A percentile compares a stretch with the other conserved stretches of the same genome.
Evolutionary conservation across 2,113 vertebrate genomes (phyloP).

Genomic region (Syngnathus floridae): DNA sequence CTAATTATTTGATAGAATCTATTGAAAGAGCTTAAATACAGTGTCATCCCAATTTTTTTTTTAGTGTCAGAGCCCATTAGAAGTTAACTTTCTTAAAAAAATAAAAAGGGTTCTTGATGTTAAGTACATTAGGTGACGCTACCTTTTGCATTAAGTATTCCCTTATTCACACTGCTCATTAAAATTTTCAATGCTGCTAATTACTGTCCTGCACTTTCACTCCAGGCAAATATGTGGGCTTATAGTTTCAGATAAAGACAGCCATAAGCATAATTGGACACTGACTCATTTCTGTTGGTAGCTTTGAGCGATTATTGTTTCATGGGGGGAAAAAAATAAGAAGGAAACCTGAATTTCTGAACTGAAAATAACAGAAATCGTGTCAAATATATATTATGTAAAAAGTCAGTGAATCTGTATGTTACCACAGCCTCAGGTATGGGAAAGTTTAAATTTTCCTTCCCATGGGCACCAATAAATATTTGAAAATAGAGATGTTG

Average conservation of each 20-base stretch:
- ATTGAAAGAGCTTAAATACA: neutral
- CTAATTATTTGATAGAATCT: no score
- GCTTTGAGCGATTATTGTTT: neutral
- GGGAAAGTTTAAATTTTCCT: constrained; percentile 5
- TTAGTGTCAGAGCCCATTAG: constrained; percentile 6
- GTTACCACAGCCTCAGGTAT: constrained; percentile 9
- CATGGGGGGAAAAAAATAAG: neutral
- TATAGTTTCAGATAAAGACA: neutral
- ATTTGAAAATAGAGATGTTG: constrained; percentile 21
- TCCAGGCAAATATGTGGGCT: neutral
- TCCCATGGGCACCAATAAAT: constrained; percentile 34
- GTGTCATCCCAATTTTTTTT: neutral
- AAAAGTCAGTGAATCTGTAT: neutral
- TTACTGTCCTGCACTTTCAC: constrained; percentile 1
- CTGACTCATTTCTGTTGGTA: neutral
- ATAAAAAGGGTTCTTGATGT: neutral
- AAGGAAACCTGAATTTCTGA: no score
- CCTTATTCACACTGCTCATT: constrained; percentile 44
- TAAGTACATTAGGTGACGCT: constrained; percentile 4
- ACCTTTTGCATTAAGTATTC: constrained; percentile 22
- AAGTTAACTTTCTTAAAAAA: constrained; percentile 15
- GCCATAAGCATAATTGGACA: neutral
- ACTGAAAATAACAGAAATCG: neutral
- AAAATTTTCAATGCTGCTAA: neutral
- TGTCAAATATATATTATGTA: no score